A percentile compares a stretch with the other conserved stretches of the same genome.
phyloP scores from a whole-genome alignment of 2,113 vertebrate species.

The Dascyllus trimaculatus region DNA sequence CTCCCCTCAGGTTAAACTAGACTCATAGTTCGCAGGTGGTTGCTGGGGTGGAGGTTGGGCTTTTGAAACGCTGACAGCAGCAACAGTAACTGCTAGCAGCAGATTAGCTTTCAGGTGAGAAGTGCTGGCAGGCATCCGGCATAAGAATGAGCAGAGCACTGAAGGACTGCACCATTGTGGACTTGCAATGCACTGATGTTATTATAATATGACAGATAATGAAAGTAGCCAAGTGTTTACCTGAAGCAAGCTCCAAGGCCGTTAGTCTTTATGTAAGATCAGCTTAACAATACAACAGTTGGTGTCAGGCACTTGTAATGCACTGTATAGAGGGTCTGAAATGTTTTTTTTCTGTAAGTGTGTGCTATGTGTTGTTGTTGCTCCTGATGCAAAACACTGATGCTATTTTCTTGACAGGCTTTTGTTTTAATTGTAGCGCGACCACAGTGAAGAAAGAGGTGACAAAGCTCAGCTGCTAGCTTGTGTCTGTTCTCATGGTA shows the following conservation, averaged over 20 bases:
- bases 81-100: background rate
- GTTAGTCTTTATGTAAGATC: too few species aligned
- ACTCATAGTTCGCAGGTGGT: background rate
- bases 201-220: background rate
- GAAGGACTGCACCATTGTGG: background rate
- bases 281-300: too few species aligned
- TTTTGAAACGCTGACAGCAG: background rate
- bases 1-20: too few species aligned
- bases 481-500: background rate
- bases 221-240: background rate
- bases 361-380: background rate
- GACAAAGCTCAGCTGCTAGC: background rate
- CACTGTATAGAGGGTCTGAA: too few species aligned
- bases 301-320: too few species aligned
- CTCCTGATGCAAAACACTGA: background rate
- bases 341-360: too few species aligned
- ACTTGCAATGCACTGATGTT: background rate
- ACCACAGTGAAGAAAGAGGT: slow-evolving; percentile 9
- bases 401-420: background rate
- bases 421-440: background rate
- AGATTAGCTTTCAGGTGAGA: background rate
- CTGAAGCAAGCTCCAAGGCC: background rate
- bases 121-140: background rate
- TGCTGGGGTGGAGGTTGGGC: background rate
- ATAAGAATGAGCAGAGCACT: background rate